phyloP scores from a whole-genome alignment of 53 echinoderm and acorn worm species.

The Apostichopus leukothele region DNA sequence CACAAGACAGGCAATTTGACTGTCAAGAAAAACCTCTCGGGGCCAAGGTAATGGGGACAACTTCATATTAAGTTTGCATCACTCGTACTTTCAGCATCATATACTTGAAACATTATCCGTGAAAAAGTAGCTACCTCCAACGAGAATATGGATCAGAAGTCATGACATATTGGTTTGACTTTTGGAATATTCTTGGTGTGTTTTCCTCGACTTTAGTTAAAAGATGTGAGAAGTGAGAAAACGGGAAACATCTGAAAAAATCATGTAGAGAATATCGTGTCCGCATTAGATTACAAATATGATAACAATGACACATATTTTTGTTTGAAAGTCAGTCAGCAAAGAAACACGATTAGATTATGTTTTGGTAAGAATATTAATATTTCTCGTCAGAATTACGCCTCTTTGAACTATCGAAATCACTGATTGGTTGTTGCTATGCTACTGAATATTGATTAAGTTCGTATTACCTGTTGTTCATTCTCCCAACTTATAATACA shows the following conservation, averaged over 20 bases:
- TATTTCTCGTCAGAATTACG: no score
- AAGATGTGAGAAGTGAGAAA: not conserved
- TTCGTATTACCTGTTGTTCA: no score
- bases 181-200: not conserved
- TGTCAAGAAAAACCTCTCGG: slow-evolving; percentile 12
- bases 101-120: slow-evolving; percentile 20
- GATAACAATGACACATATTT: no score
- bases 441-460: no score
- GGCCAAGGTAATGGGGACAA: slow-evolving; percentile 10
- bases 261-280: no score
- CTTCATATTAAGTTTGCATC: slow-evolving; percentile 23
- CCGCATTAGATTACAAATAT: no score
- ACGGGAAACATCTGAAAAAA: not conserved
- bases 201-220: not conserved
- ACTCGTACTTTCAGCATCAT: slow-evolving; percentile 9
- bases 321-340: no score
- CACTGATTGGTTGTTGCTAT: no score
- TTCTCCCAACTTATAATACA: no score
- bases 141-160: slow-evolving; percentile 19
- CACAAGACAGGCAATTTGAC: slow-evolving; percentile 31
- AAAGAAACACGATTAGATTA: no score
- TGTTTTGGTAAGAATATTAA: no score
- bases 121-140: slow-evolving; percentile 25
- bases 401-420: no score
- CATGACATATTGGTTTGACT: slow-evolving; percentile 18